Base-by-base conservation (phyloP, 2,888 invertebrate species). In the Macrostomum cliftonense region DNA sequence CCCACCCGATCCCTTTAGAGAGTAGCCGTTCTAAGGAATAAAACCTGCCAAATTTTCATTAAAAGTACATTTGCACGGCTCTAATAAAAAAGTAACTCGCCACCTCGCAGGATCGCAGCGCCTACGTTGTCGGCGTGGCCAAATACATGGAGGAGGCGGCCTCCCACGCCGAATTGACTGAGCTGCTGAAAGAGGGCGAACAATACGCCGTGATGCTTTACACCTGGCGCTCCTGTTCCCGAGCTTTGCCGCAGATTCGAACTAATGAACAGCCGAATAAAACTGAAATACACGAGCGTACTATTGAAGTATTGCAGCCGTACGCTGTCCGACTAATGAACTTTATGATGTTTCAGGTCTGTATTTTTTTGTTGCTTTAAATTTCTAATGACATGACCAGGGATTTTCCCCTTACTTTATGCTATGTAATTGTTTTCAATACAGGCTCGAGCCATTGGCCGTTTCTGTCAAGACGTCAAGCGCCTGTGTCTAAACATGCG, bases 71-170 rank as follows among this genome's bases (percentile, higher is more conserved):
- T n/a, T n/a, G n/a, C n/a, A n/a, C n/a, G n/a, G n/a, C n/a, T n/a
- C n/a, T n/a, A n/a, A n/a, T n/a, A n/a, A n/a, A n/a, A n/a, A n/a
- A n/a, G n/a, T n/a, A n/a, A n/a, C n/a, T n/a, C n/a, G n/a, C n/a
- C n/a, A n/a, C n/a, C n/a, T n/a, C n/a, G n/a, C 28, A 95, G 68
- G 95, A 97, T 67, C 77, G 91, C 54, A 89, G 88, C 78, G 95
- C 95, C 4, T 97, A 91, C 67, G 88, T 97, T 53, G 91, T 91
- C 0, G 95, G 95, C 38, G 87, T 93, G 53, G 89, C 91, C n/a
- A 91, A 91, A 68, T 93, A 91, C 62, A 91, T 91, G 52, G 91
- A 93, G 65, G 91, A 93, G 71, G 93, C 93, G 0, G 89, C 89
- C 0, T 85, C 89, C 7, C 91, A 93, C 73, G 87, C 89, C 1